These are phyloP conservation scores for Monoplex corrugatus DNA, from an alignment of 2,888 invertebrate genomes.

Conservation along the genomic window DNA sequence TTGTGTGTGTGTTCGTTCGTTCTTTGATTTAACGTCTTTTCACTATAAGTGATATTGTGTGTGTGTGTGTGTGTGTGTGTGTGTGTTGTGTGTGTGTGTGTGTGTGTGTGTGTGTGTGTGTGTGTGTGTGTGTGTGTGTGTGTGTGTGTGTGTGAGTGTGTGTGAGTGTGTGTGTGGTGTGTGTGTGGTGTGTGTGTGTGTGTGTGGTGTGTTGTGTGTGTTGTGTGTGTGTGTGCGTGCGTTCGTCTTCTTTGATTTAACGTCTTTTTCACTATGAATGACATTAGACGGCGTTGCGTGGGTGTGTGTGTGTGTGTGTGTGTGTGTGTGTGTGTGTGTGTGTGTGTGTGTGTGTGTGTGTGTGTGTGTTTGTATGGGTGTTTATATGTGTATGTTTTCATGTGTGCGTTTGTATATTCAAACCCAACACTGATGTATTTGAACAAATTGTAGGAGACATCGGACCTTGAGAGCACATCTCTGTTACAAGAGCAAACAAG, in stretches of 20 bases:
- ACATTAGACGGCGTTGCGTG: neutral
- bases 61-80: constrained; percentile 24
- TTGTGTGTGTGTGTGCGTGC: constrained; percentile 1
- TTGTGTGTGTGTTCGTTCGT: too few relatives aligned
- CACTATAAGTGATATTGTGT: neutral
- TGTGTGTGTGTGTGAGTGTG: neutral
- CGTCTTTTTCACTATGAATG: too few relatives aligned
- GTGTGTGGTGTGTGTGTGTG: constrained; percentile 17
- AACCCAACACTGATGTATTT: too few relatives aligned
- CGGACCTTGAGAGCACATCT: too few relatives aligned
- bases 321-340: constrained; percentile 24
- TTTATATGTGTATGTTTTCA: neutral
- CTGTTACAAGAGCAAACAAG: too few relatives aligned
- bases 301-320: neutral
- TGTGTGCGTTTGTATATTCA: neutral
- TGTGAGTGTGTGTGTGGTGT: constrained; percentile 18
- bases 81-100: constrained; percentile 12
- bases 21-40: too few relatives aligned
- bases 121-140: constrained; percentile 19
- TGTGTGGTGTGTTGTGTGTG: neutral
- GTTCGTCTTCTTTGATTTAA: neutral
- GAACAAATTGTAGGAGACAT: too few relatives aligned
- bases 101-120: constrained; percentile 13
- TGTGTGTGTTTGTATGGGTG: neutral
- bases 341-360: neutral